These are phyloP conservation scores for Brachynemurus nebulosus DNA, from an alignment of 2,888 invertebrate species.

Conservation along the genomic window DNA sequence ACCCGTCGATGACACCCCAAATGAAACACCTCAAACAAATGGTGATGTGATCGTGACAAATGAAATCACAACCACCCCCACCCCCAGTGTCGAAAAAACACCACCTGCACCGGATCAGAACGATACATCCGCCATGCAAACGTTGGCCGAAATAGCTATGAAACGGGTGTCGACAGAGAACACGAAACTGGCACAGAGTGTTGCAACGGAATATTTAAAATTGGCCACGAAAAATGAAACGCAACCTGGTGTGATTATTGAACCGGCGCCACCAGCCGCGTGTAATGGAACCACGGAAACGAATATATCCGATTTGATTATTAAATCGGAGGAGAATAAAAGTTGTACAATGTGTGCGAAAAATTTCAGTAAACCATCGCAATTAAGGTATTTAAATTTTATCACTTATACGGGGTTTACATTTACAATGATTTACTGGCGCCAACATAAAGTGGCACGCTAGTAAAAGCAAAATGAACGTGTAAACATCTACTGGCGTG, in stretches of 20 bases:
- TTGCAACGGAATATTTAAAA: conserved; percentile 51
- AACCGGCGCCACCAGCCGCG: neutral
- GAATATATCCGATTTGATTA: conserved; percentile 27
- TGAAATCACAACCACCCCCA: neutral
- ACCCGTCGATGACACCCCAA: neutral
- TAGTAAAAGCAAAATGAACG: too few relatives aligned
- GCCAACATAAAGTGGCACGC: too few relatives aligned
- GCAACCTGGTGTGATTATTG: conserved; percentile 18
- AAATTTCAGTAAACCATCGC: conserved; percentile 82
- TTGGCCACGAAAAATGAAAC: conserved; percentile 35
- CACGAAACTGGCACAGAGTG: conserved; percentile 43
- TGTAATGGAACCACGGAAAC: conserved; percentile 5
- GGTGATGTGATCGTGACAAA: neutral
- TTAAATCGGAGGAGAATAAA: conserved; percentile 32
- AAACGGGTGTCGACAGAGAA: conserved; percentile 30
- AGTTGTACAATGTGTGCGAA: conserved; percentile 65
- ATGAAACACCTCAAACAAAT: neutral
- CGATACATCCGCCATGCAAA: conserved; percentile 6
- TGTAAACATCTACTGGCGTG: too few relatives aligned
- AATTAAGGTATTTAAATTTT: conserved; percentile 50
- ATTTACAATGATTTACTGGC: too few relatives aligned
- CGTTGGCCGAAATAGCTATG: conserved; percentile 27
- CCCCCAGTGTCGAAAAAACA: neutral
- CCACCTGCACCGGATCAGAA: too few relatives aligned
- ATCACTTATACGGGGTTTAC: too few relatives aligned